These are phyloP conservation scores for Masticophis lateralis DNA, from an alignment of 2,797 vertebrate species.

Conservation along the genomic window DNA sequence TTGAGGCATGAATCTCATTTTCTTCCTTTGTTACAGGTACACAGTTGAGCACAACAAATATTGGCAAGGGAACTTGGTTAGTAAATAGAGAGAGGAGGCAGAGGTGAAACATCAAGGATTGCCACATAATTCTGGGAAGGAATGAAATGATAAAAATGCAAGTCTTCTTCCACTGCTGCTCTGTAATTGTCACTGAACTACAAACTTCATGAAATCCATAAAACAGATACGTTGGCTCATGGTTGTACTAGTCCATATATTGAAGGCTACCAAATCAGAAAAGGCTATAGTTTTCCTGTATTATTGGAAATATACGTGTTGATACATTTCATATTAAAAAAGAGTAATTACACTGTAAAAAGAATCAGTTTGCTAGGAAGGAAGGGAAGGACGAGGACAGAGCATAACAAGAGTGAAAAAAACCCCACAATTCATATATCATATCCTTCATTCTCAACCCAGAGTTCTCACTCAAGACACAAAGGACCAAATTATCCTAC, in stretches of 20 bases:
- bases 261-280: background rate
- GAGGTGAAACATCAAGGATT: background rate
- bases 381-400: background rate
- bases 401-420: background rate
- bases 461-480: background rate
- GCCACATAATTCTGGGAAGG: background rate
- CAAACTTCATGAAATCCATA: background rate
- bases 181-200: background rate
- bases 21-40: background rate
- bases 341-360: background rate
- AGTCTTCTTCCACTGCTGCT: background rate
- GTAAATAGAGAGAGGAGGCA: background rate
- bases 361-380: too few species aligned
- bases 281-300: background rate
- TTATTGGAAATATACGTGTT: background rate
- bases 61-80: background rate
- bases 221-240: background rate
- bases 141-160: background rate
- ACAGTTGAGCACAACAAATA: background rate
- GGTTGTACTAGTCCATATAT: background rate
- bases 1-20: constrained; percentile 7
- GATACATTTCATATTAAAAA: background rate
- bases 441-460: background rate
- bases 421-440: background rate
- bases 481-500: background rate